A percentile compares a stretch with the other conserved stretches of the same genome.
These are phyloP conservation scores for Antennarius maculatus DNA, from an alignment of 2,797 vertebrate species.

Conservation along the genomic window DNA sequence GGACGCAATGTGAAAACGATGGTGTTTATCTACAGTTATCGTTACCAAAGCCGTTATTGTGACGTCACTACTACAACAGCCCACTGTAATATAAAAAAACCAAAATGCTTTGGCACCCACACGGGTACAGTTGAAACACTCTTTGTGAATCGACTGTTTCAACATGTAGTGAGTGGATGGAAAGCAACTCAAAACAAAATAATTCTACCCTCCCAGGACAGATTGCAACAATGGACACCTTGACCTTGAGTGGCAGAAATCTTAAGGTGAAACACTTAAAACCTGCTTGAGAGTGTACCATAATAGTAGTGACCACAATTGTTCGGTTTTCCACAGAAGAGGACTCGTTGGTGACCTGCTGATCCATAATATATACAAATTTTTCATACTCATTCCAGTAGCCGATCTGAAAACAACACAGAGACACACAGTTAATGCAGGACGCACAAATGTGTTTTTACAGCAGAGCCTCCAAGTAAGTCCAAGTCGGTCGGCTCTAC, in stretches of 20 bases:
- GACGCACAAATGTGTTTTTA: conserved; percentile 30
- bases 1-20: conserved; percentile 74
- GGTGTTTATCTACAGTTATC: conserved; percentile 65
- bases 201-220: conserved; percentile 85
- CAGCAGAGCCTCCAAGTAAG: conserved; percentile 45
- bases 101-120: conserved; percentile 86
- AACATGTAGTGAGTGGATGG: conserved; percentile 88
- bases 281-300: conserved; percentile 91
- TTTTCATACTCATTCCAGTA: conserved; percentile 99
- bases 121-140: conserved; percentile 88
- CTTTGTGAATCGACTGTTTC: conserved; percentile 84
- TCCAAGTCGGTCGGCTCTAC: conserved; percentile 39
- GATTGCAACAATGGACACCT: conserved; percentile 84
- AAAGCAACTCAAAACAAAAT: conserved; percentile 84
- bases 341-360: conserved; percentile 93
- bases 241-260: conserved; percentile 86
- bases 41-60: conserved; percentile 87
- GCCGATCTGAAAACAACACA: conserved; percentile 90
- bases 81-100: conserved; percentile 80
- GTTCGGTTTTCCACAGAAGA: conserved; percentile 98
- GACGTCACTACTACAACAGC: conserved; percentile 88
- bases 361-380: conserved; percentile 94
- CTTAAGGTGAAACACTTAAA: conserved; percentile 79
- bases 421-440: conserved; percentile 61
- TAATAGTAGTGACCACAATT: conserved; percentile 99